These are phyloP conservation scores for Turdus rufiventris DNA, from an alignment of 2,113 vertebrate species.

Conservation along the genomic window DNA sequence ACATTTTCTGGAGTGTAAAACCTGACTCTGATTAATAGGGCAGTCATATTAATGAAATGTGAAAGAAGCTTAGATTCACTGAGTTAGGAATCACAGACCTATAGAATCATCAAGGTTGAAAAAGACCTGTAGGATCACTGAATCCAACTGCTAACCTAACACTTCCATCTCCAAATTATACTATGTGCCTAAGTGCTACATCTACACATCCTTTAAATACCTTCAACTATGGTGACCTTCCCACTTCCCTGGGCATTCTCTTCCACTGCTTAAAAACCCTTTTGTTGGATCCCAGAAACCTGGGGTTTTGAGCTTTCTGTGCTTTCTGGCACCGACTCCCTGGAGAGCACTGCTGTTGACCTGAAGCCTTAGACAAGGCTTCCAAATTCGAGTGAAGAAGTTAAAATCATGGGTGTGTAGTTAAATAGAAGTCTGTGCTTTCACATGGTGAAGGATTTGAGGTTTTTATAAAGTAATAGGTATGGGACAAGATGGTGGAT, in stretches of 20 bases:
- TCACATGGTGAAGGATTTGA: too few relatives aligned
- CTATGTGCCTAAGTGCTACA: not conserved
- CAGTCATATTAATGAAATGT: not conserved
- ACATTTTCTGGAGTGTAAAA: not conserved
- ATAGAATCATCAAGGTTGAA: not conserved
- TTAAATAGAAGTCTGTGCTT: too few relatives aligned
- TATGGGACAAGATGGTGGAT: too few relatives aligned
- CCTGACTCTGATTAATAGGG: not conserved
- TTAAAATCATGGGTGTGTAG: too few relatives aligned
- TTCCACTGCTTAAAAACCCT: not conserved
- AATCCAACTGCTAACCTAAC: not conserved
- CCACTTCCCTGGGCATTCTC: not conserved
- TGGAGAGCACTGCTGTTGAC: too few relatives aligned
- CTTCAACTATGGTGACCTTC: not conserved
- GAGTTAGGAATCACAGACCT: not conserved
- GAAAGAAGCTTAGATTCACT: not conserved
- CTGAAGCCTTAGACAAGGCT: too few relatives aligned
- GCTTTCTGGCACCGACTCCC: too few relatives aligned
- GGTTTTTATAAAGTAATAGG: too few relatives aligned
- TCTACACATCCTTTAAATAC: not conserved
- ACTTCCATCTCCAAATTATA: not conserved
- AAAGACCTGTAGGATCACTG: not conserved
- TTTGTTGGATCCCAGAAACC: too few relatives aligned
- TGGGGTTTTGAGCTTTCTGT: too few relatives aligned
- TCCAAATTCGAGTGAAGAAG: too few relatives aligned